Base-by-base conservation (phyloP, 2,113 vertebrate species). In the Noctilio leporinus region DNA sequence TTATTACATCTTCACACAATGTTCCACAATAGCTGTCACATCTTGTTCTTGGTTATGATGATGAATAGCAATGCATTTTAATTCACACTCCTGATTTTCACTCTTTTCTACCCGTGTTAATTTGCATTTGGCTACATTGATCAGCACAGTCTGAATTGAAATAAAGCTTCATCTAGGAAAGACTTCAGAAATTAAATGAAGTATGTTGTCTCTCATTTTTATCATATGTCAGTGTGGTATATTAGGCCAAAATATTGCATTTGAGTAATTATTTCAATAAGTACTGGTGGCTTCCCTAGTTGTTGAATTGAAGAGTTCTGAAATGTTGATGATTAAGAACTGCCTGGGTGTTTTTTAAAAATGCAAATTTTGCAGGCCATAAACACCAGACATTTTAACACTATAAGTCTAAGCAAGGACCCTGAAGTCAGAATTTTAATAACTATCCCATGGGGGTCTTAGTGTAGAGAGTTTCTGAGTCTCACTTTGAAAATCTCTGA, bases 31-130 rank as follows among this genome's bases (percentile, higher is more conserved):
- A 95, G 51, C 94, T 95, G 91, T 95, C 93, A 97, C 95, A 97
- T 97, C 93, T 96, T 97, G 96, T 97, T 97, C 96, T 43, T 84
- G 75, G 73, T 94, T 96, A 81, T 82, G 55, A 93, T 95, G 92
- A 96, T 92, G 94, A 95, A 89, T 73, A 88, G 85, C 82, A 82
- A 92, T 70, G 86, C 73, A 96, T 96, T 95, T 96, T 96, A 96
- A 97, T 97, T 95, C 88, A 94, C 77, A 95, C 17, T 94, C 72
- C 73, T 95, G 88, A 85, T 96, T 95, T 92, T 95, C 78, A 84
- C 85, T 94, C 57, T 95, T 95, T 96, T 81, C 94, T 95, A 89
- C 85, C 88, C 96, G 95, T 75, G 76, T 93, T 95, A 73, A 95
- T 95, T 95, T 94, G 91, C 82, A 95, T 95, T 95, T 93, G 85